Evolutionary conservation across 2,113 vertebrate genomes (phyloP).

Genomic region (Oreochromis spilurus): DNA sequence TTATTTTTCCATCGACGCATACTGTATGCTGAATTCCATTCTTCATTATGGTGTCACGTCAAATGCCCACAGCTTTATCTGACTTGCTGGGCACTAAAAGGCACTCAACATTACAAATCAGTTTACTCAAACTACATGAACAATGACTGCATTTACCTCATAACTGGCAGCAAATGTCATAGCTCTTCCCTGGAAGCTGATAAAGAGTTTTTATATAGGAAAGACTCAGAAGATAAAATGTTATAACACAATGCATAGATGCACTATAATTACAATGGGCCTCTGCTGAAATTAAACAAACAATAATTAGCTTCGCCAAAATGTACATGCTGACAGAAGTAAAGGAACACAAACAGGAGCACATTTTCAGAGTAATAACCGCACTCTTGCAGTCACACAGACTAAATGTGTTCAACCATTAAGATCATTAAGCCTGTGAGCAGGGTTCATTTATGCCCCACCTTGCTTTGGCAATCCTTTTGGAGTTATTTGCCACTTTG

Average conservation of each 20-base stretch:
- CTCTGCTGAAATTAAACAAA: neutral
- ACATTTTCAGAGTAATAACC: neutral
- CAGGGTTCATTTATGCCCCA: neutral
- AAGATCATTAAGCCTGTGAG: neutral
- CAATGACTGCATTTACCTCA: neutral
- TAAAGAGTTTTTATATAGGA: neutral
- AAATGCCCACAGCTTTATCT: neutral
- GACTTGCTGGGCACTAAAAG: neutral
- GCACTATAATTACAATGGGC: neutral
- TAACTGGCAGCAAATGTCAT: neutral
- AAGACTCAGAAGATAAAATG: neutral
- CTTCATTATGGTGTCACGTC: neutral
- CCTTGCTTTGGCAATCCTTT: neutral
- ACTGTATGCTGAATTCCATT: neutral
- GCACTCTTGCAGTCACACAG: neutral
- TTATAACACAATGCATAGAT: neutral
- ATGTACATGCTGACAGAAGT: neutral
- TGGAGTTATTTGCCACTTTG: neutral
- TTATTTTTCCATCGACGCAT: neutral
- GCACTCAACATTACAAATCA: neutral
- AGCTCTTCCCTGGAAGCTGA: neutral
- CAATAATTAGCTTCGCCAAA: neutral
- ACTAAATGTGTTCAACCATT: neutral
- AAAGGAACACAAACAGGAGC: neutral
- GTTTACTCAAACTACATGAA: neutral